Evolutionary conservation across 1,140 invertebrate genomes (phyloP).

Genomic region (Luehdorfia chinensis): DNA sequence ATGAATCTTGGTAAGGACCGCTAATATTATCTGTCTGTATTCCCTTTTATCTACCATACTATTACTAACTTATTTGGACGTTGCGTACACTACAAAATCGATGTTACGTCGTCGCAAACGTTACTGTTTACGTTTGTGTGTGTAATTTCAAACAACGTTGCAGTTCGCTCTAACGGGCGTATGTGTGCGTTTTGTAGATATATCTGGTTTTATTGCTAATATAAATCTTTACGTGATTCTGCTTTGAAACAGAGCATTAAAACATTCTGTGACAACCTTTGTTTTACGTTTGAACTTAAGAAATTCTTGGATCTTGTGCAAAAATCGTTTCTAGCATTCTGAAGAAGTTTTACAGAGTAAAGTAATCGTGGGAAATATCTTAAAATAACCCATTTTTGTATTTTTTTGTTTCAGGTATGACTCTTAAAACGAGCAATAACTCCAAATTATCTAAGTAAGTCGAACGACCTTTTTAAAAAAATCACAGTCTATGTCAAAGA

Average conservation of each 20-base stretch:
- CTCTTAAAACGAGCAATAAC: no score
- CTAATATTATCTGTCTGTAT: no score
- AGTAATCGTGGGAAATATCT: no score
- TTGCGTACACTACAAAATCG: constrained; percentile 10
- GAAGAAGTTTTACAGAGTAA: no score
- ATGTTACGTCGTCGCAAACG: constrained; percentile 26
- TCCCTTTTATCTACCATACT: no score
- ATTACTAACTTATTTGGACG: constrained; percentile 3
- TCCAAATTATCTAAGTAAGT: no score
- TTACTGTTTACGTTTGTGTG: constrained; percentile 28
- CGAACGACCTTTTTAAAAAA: constrained; percentile 21
- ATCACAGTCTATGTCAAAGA: constrained; percentile 34
- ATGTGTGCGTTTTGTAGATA: background rate
- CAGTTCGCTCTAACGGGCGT: background rate
- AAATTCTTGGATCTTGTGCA: no score
- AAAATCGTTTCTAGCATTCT: no score
- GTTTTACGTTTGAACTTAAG: no score
- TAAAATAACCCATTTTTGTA: no score
- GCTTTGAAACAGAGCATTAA: background rate
- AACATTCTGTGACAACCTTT: background rate
- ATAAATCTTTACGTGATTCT: constrained; percentile 1
- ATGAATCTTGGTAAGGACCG: no score
- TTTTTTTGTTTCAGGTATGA: no score
- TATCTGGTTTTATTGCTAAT: background rate
- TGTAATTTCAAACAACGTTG: background rate